A percentile compares a stretch with the other conserved stretches of the same genome.
Conservation (phyloP, 2,888 invertebrate species). For the Tetranychus piercei region DNA sequence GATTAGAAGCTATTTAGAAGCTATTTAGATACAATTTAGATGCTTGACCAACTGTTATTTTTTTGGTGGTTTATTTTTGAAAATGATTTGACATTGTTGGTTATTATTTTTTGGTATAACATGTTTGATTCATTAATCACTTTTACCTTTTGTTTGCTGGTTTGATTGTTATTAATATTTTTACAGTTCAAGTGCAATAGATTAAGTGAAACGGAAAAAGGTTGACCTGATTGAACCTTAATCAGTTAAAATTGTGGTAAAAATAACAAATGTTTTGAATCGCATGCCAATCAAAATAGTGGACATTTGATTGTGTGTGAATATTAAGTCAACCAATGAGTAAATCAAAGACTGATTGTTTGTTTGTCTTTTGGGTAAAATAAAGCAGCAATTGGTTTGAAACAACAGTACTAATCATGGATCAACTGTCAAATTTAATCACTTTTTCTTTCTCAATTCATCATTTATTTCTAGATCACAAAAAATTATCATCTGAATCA, state of each 20-base stretch:
- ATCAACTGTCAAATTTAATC: background rate
- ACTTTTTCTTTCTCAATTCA: background rate
- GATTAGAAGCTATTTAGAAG: no score
- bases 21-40: no score
- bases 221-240: background rate
- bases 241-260: background rate
- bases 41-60: no score
- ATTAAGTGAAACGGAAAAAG: background rate
- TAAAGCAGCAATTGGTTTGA: background rate
- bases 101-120: no score
- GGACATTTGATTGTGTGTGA: background rate
- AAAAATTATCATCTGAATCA: background rate
- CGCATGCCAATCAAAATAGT: background rate
- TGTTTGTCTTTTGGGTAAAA: background rate
- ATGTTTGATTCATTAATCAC: no score
- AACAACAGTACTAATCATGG: background rate
- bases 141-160: no score
- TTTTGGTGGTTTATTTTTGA: no score
- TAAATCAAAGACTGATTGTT: background rate
- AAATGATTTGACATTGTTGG: no score
- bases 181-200: background rate
- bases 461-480: background rate
- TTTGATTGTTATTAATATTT: background rate
- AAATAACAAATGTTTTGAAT: background rate
- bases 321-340: constrained; percentile 1